Evolutionary conservation across 2,797 vertebrate species (phyloP), one percentile per base, ranked within the genome.

Genomic region (Buphagus erythrorhynchus): DNA sequence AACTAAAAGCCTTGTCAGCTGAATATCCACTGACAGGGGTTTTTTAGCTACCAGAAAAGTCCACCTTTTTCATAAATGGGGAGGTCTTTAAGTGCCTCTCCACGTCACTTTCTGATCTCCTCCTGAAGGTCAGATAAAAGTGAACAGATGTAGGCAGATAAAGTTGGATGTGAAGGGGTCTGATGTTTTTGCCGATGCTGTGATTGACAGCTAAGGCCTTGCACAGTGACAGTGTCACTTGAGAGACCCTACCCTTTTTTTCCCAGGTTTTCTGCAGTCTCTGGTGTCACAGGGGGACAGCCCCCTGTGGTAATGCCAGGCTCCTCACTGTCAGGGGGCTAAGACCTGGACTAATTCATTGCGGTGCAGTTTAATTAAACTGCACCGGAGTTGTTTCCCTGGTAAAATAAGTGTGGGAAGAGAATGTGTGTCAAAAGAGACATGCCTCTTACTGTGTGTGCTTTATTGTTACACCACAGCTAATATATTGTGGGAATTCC

Each of bases 391-490:
- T 98, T 98, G 99, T 99, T 98, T 98, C 99, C 99, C 97, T 98
- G 99, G 99, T 98, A 99, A 99, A 99, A 97, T 98, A 98, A 99
- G 98, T 99, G 99, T 99, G 99, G 98, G 99, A 99, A 99, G 99
- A 98, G 99, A 99, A 99, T 99, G 99, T 98, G 98, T 98, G 98
- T 98, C 98, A 98, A 98, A 98, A 98, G 98, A 98, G 98, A 98
- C 98, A 98, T 98, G 98, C 98, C 98, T 98, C 98, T 99, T 96
- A 98, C 98, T 98, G 98, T 98, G 98, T 98, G 97, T 84, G 98
- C 98, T 98, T 98, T 98, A 98, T 99, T 99, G 99, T 99, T 98
- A 98, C 97, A 97, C 98, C 97, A 96, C 98, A 98, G 98, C 98
- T 98, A 98, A 98, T 99, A 99, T 98, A 99, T 99, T 99, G 98